Percentiles rank a stretch among this genome's conserved stretches.
These are phyloP conservation scores for Arnoldichthys spilopterus DNA, from an alignment of 2,797 vertebrate species.

Conservation along the genomic window DNA sequence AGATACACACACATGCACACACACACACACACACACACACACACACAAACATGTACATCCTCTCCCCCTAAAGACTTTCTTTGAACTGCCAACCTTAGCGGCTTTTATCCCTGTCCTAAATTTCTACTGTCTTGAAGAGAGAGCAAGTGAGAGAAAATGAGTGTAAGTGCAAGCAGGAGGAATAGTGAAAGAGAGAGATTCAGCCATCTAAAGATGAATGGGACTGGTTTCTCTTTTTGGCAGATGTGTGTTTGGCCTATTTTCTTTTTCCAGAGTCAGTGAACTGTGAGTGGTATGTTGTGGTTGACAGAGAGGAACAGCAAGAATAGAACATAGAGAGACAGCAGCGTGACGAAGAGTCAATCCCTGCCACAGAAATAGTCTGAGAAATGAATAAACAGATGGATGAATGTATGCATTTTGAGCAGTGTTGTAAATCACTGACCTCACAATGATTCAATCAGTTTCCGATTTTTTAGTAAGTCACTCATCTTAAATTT, in stretches of 20 bases:
- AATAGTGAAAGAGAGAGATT: constrained; percentile 29
- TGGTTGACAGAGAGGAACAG: constrained; percentile 42
- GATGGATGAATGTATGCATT: neutral
- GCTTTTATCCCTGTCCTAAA: constrained; percentile 45
- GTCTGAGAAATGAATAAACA: neutral
- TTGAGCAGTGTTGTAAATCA: neutral
- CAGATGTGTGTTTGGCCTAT: constrained; percentile 47
- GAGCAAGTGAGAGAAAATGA: neutral
- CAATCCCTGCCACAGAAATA: neutral
- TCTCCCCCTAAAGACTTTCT: neutral
- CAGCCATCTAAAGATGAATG: constrained; percentile 45
- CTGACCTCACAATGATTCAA: neutral
- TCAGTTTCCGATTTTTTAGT: no score
- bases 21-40: constrained; percentile 10
- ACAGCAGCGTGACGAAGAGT: constrained; percentile 4
- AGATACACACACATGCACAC: no score
- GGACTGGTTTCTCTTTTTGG: constrained; percentile 33
- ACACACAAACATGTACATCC: neutral
- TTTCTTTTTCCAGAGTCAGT: constrained; percentile 43
- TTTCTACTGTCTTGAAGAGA: constrained; percentile 9
- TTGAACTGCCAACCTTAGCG: constrained; percentile 26
- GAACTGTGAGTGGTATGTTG: constrained; percentile 44
- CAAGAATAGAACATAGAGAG: constrained; percentile 26
- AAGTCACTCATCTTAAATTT: no score
- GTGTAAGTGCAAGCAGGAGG: neutral